A percentile compares a stretch with the other conserved stretches of the same genome.
These are phyloP conservation scores for Castor canadensis DNA, from an alignment of 2,113 vertebrate genomes.

Conservation along the genomic window DNA sequence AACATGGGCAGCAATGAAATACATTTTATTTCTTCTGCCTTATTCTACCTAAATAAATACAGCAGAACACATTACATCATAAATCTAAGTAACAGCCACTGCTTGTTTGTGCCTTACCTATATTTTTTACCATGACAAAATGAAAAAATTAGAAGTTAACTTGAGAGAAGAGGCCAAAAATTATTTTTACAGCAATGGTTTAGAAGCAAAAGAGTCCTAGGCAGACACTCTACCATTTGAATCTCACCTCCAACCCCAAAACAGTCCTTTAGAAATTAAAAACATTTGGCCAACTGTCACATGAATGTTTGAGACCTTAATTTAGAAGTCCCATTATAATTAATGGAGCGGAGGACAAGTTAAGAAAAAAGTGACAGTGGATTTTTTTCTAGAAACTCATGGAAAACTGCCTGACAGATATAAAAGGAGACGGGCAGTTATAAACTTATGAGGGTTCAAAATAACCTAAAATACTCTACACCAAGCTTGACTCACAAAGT, in stretches of 20 bases:
- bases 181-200: slow-evolving; percentile 38
- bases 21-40: slow-evolving; percentile 27
- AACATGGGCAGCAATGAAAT: not conserved
- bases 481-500: not conserved
- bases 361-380: not conserved
- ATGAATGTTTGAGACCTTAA: slow-evolving; percentile 34
- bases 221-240: too few species aligned
- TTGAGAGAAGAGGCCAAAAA: slow-evolving; percentile 45
- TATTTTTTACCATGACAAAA: slow-evolving; percentile 49
- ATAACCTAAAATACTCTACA: not conserved
- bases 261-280: slow-evolving; percentile 43
- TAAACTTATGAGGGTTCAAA: not conserved
- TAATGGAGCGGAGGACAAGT: not conserved
- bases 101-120: slow-evolving; percentile 4
- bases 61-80: not conserved
- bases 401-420: not conserved
- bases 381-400: slow-evolving; percentile 44
- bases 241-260: too few species aligned
- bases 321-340: slow-evolving; percentile 37
- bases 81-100: not conserved
- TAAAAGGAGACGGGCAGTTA: not conserved
- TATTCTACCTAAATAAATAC: not conserved
- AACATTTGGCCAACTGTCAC: slow-evolving; percentile 46
- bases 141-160: slow-evolving; percentile 52
- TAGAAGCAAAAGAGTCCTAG: slow-evolving; percentile 7